Conservation (phyloP, 2,797 vertebrate species). For the Limnodromus scolopaceus region DNA sequence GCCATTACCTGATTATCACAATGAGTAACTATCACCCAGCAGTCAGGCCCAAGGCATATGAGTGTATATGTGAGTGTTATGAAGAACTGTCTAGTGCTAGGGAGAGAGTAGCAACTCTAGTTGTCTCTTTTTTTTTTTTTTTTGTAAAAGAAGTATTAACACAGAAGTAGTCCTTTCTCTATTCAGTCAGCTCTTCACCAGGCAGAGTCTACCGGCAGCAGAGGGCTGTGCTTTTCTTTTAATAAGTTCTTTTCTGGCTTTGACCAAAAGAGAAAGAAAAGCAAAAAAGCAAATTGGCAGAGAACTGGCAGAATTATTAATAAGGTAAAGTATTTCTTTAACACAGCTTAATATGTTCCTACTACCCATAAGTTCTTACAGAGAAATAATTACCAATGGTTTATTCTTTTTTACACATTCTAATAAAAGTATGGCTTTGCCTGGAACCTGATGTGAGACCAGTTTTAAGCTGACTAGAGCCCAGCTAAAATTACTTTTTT, state of each 20-base stretch:
- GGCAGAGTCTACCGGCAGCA: neutral
- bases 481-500: neutral
- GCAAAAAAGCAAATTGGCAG: neutral
- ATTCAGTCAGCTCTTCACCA: neutral
- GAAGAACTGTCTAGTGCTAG: no score
- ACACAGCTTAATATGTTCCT: neutral
- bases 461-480: neutral
- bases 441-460: neutral
- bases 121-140: neutral
- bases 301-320: neutral
- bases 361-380: neutral
- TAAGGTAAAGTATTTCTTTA: neutral
- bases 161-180: neutral
- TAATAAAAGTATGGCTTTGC: neutral
- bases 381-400: neutral
- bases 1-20: neutral
- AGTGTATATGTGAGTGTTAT: fast-evolving
- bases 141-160: neutral
- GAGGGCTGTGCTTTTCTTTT: neutral
- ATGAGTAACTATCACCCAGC: neutral
- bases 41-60: neutral
- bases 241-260: neutral
- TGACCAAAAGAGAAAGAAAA: neutral
- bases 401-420: neutral
- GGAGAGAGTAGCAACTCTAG: neutral